Conservation (phyloP, 2,797 vertebrate genomes). For the Notoglanidium macrostoma region DNA sequence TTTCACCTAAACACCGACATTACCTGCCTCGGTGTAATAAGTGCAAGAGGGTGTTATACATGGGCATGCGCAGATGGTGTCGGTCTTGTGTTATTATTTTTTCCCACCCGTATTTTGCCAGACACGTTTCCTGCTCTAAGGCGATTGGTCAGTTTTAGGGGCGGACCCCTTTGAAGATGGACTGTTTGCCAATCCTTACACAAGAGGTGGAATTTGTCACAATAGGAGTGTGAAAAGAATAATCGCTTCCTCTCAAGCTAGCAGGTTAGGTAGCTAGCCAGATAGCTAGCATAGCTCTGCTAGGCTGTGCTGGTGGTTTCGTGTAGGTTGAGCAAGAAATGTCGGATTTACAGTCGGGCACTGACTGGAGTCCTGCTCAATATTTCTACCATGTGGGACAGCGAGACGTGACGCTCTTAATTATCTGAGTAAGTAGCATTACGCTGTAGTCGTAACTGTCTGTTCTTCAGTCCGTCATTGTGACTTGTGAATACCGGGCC, state of each 20-base stretch:
- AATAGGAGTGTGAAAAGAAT: slow-evolving; percentile 16
- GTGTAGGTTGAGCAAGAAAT: slow-evolving; percentile 35
- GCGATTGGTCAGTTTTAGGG: slow-evolving; percentile 1
- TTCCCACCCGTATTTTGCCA: not conserved
- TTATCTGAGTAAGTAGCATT: slow-evolving; percentile 53
- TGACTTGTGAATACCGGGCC: not conserved
- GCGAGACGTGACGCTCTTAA: slow-evolving; percentile 33
- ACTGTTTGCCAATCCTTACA: not conserved
- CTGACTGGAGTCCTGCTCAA: slow-evolving; percentile 31
- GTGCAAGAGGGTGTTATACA: no score
- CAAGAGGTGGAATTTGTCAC: not conserved
- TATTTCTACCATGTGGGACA: slow-evolving; percentile 48
- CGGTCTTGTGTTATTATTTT: not conserved
- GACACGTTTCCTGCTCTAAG: not conserved
- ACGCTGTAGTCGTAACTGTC: no score
- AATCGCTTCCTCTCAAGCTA: not conserved
- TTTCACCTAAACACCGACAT: not conserved
- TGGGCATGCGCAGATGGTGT: not conserved
- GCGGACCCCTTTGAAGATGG: not conserved
- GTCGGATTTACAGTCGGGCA: slow-evolving; percentile 38
- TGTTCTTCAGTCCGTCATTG: not conserved
- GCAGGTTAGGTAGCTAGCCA: slow-evolving; percentile 14
- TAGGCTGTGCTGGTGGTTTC: not conserved
- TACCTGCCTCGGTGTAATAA: not conserved
- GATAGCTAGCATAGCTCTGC: slow-evolving; percentile 14